phyloP scores from a whole-genome alignment of 1,140 invertebrate species.

The Eciton burchellii region DNA sequence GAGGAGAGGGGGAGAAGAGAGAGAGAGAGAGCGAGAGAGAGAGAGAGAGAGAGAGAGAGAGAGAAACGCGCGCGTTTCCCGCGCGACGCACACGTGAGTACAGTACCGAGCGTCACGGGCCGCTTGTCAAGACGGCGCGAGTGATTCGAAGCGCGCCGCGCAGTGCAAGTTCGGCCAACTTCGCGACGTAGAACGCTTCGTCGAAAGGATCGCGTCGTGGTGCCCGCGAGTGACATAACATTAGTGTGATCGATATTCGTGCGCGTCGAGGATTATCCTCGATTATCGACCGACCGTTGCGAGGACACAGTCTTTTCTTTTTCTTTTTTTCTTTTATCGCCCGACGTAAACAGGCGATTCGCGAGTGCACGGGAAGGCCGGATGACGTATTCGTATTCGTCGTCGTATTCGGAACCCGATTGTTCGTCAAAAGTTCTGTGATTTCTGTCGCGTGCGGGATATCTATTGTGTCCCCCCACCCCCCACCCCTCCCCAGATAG shows the following conservation, averaged over 20 bases:
- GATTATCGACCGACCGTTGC: neutral
- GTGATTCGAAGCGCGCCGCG: neutral
- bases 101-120: neutral
- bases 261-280: no score
- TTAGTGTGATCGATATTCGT: neutral
- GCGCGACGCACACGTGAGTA: slow-evolving; percentile 65
- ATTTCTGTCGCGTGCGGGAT: neutral
- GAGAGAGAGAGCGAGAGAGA: neutral
- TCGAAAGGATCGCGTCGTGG: neutral
- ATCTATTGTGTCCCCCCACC: no score
- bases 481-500: no score
- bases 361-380: neutral
- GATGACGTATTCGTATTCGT: neutral
- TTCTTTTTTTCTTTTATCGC: neutral
- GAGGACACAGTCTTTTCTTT: neutral
- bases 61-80: slow-evolving; percentile 40
- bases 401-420: neutral
- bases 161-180: neutral
- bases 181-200: neutral
- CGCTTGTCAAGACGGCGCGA: neutral
- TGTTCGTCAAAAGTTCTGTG: neutral
- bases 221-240: neutral
- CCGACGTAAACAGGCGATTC: neutral
- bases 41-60: slow-evolving; percentile 16
- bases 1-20: slow-evolving; percentile 14